Evolutionary conservation across 1,140 invertebrate genomes (phyloP).

Genomic region (Aporrectodea caliginosa): DNA sequence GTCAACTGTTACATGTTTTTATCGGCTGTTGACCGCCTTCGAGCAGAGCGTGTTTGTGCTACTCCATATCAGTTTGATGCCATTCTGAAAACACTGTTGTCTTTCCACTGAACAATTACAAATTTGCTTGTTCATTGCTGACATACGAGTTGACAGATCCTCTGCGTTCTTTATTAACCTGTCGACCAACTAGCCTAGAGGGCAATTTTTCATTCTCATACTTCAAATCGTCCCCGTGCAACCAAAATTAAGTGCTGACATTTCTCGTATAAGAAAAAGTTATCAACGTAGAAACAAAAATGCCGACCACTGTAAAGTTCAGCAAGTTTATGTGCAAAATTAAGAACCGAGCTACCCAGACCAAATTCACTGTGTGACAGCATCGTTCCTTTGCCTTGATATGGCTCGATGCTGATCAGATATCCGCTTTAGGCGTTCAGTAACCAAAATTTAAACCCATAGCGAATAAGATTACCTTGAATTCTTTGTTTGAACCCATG

Average conservation of each 20-base stretch:
- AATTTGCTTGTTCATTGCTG: background rate
- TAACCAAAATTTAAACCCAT: conserved; percentile 3
- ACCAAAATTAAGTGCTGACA: background rate
- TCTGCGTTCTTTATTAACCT: background rate
- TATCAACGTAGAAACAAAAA: background rate
- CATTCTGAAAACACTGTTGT: background rate
- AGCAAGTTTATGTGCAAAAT: background rate
- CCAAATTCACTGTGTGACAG: background rate
- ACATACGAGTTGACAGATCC: background rate
- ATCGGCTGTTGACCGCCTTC: background rate
- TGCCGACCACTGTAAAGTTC: background rate
- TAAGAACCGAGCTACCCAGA: background rate
- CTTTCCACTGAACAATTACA: background rate
- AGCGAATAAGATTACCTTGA: background rate
- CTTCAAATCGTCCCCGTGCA: background rate
- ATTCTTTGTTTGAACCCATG: background rate
- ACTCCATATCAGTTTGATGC: conserved; percentile 1
- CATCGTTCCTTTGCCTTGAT: conserved; percentile 1
- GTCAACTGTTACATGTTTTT: background rate
- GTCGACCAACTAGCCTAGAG: background rate
- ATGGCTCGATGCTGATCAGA: background rate
- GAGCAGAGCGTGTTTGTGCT: background rate
- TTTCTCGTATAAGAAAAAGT: background rate
- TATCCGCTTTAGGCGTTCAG: background rate
- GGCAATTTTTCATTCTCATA: background rate